phyloP scores from a whole-genome alignment of 2,797 vertebrate species.

The Heteromormyrus szaboi region DNA sequence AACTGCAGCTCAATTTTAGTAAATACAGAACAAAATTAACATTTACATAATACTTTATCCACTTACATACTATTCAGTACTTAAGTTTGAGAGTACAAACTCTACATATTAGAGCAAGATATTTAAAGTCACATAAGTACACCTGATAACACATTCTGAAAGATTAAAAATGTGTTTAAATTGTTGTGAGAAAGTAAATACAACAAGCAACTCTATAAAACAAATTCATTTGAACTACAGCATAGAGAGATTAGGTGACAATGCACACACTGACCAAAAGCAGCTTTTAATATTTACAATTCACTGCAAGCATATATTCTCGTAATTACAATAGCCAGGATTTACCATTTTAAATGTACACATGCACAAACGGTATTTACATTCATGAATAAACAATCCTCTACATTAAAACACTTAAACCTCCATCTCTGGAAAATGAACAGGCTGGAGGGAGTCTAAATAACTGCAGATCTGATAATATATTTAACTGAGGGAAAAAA shows the following conservation, averaged over 20 bases:
- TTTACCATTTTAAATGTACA: constrained; percentile 4
- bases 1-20: neutral
- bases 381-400: neutral
- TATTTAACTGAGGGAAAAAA: neutral
- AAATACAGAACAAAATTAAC: neutral
- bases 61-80: neutral
- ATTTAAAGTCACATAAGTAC: constrained; percentile 17
- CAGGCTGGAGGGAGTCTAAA: neutral
- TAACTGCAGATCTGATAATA: neutral
- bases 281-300: constrained; percentile 10
- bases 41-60: constrained; percentile 13
- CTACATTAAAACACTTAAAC: neutral
- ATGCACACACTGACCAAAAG: neutral
- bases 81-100: neutral
- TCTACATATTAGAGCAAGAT: neutral
- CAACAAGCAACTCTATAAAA: neutral
- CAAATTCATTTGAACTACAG: neutral
- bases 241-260: neutral
- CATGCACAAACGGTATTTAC: constrained; percentile 17
- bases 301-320: neutral
- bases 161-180: neutral
- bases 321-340: neutral
- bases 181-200: neutral
- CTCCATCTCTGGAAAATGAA: neutral
- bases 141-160: constrained; percentile 2